Conservation (phyloP, 2,888 invertebrate species). For the Rhogogaster chlorosoma region DNA sequence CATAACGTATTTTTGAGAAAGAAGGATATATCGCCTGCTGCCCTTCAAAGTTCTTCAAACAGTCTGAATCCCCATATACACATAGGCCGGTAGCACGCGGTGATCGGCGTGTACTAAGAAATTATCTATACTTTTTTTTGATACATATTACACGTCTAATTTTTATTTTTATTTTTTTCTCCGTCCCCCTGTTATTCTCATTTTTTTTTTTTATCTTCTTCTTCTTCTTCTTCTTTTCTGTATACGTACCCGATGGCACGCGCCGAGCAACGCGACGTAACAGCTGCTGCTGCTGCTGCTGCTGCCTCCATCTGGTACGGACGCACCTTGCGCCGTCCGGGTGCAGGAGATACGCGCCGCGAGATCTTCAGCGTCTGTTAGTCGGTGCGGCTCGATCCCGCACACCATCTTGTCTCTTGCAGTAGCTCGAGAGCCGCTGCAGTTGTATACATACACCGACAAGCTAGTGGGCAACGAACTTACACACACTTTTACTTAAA, state of each 20-base stretch:
- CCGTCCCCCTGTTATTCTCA: neutral
- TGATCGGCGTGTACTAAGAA: slow-evolving; percentile 37
- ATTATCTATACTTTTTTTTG: slow-evolving; percentile 25
- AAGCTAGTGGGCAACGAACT: slow-evolving; percentile 43
- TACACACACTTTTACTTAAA: slow-evolving; percentile 1
- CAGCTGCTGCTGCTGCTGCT: slow-evolving; percentile 76
- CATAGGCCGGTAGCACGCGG: slow-evolving; percentile 38
- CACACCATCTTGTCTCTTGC: slow-evolving; percentile 69
- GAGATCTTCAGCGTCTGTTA: slow-evolving; percentile 49
- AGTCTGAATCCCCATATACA: neutral
- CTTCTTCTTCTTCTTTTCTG: slow-evolving; percentile 49
- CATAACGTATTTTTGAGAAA: slow-evolving; percentile 20
- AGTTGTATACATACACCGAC: slow-evolving; percentile 26
- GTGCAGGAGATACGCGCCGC: slow-evolving; percentile 41
- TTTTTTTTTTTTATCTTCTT: slow-evolving; percentile 44
- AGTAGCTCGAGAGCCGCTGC: slow-evolving; percentile 9
- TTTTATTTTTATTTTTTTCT: slow-evolving; percentile 22
- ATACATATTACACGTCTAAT: neutral
- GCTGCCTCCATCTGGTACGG: slow-evolving; percentile 49
- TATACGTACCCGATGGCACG: slow-evolving; percentile 77
- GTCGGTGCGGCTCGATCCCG: slow-evolving; percentile 57
- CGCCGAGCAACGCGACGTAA: slow-evolving; percentile 72
- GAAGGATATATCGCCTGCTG: neutral
- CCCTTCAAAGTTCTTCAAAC: slow-evolving; percentile 6
- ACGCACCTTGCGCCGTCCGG: slow-evolving; percentile 49